These are phyloP conservation scores for Piaya cayana DNA, from an alignment of 2,113 vertebrate species.

Conservation along the genomic window DNA sequence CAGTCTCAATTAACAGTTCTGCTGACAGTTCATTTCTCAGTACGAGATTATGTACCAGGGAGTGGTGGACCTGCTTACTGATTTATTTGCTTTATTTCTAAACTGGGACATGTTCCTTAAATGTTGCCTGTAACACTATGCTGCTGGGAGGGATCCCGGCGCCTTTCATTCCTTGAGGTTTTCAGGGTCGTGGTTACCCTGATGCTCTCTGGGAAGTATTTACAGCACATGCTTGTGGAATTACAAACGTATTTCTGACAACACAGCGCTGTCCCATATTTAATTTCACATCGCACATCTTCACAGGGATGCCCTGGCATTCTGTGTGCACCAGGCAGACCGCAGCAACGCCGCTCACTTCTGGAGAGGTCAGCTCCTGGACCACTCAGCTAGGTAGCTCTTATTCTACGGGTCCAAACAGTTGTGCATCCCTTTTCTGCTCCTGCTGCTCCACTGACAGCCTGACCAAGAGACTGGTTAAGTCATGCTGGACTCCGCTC, in stretches of 20 bases:
- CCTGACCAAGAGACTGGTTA: fast-evolving
- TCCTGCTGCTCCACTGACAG: not conserved
- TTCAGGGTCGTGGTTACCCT: not conserved
- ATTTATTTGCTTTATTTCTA: conserved; percentile 47
- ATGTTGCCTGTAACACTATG: not conserved
- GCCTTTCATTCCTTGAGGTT: conserved; percentile 21
- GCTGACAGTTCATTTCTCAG: not conserved
- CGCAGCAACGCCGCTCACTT: fast-evolving
- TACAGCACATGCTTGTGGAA: not conserved
- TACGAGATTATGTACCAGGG: not conserved
- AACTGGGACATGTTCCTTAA: not conserved
- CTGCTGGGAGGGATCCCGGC: not conserved
- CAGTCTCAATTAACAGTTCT: not conserved
- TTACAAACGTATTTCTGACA: not conserved
- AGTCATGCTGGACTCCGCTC: fast-evolving
- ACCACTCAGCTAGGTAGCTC: not conserved
- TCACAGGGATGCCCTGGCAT: fast-evolving
- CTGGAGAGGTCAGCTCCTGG: too few species aligned
- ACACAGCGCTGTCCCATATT: not conserved
- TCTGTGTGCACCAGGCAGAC: fast-evolving
- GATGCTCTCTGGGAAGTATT: not conserved
- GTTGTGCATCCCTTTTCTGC: not conserved
- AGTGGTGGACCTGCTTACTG: not conserved
- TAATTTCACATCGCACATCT: fast-evolving
- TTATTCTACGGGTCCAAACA: fast-evolving